phyloP scores from a whole-genome alignment of 2,113 vertebrate species.

The Brevimyrus niger region DNA sequence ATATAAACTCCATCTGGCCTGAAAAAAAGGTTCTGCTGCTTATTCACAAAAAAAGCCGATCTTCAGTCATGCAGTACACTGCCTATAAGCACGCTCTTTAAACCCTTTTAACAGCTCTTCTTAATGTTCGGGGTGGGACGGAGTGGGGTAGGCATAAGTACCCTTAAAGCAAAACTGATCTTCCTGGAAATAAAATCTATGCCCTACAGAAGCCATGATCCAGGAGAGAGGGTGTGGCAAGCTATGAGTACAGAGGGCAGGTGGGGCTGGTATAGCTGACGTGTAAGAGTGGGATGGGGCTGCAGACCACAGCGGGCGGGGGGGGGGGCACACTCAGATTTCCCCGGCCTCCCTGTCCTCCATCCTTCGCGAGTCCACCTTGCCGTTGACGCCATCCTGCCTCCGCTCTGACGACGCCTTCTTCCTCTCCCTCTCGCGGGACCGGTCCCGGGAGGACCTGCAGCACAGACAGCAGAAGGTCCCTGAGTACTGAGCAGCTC shows the following conservation, averaged over 20 bases:
- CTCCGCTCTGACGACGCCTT: conserved; percentile 62
- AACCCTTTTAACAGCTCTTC: not conserved
- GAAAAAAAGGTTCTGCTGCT: not conserved
- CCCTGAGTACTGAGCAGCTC: not conserved
- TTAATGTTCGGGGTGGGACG: not conserved
- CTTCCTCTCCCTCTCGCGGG: conserved; percentile 74
- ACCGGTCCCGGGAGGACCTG: conserved; percentile 79
- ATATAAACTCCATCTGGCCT: not conserved
- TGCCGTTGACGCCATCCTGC: conserved; percentile 79
- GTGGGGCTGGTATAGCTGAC: not conserved
- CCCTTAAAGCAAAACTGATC: conserved; percentile 6
- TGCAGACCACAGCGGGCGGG: conserved; percentile 4
- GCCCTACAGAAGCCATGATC: conserved; percentile 21
- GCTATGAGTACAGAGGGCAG: not conserved
- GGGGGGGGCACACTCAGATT: conserved; percentile 60
- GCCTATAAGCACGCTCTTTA: not conserved
- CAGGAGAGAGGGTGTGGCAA: conserved; percentile 11
- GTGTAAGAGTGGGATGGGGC: not conserved
- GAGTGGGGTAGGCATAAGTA: not conserved
- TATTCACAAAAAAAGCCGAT: not conserved
- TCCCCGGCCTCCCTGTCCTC: conserved; percentile 85
- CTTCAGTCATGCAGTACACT: not conserved
- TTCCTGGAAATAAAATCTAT: not conserved
- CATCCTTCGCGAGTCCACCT: conserved; percentile 67
- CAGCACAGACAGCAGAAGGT: not conserved